Percentiles rank a stretch among this genome's conserved stretches.
Conservation (phyloP, 2,888 invertebrate species). For the Athalia cordata region DNA sequence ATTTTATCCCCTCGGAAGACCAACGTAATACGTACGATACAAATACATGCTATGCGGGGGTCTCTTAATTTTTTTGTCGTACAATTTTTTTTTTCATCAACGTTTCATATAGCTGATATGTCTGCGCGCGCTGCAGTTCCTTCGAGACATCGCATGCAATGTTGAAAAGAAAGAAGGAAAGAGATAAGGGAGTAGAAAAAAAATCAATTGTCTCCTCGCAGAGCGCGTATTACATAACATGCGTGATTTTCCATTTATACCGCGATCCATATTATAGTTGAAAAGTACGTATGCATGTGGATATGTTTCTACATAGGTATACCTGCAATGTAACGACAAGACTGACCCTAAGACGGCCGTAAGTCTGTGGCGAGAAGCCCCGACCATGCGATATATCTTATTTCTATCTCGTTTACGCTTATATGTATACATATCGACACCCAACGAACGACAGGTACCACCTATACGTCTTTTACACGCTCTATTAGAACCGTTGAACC, state of each 20-base stretch:
- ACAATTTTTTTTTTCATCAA: neutral
- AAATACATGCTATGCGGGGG: neutral
- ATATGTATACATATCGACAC: conserved; percentile 23
- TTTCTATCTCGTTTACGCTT: conserved; percentile 58
- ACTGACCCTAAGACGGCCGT: conserved; percentile 59
- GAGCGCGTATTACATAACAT: no score
- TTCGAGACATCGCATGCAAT: no score
- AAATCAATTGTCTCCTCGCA: no score
- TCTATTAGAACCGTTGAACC: conserved; percentile 38
- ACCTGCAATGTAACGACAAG: conserved; percentile 30
- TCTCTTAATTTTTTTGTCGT: neutral
- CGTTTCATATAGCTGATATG: no score
- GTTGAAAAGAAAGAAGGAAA: no score
- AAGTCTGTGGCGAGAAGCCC: conserved; percentile 71
- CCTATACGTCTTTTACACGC: conserved; percentile 26
- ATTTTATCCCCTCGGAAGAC: conserved; percentile 25
- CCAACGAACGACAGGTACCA: conserved; percentile 7
- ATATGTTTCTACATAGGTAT: no score
- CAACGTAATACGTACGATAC: neutral
- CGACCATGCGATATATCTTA: conserved; percentile 65
- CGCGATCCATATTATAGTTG: no score
- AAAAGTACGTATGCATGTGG: no score
- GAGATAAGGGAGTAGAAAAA: no score
- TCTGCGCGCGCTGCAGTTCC: no score
- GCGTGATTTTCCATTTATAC: no score